A percentile compares a stretch with the other conserved stretches of the same genome.
phyloP scores from a whole-genome alignment of 1,140 invertebrate genomes.

The Chlorops oryzae region DNA sequence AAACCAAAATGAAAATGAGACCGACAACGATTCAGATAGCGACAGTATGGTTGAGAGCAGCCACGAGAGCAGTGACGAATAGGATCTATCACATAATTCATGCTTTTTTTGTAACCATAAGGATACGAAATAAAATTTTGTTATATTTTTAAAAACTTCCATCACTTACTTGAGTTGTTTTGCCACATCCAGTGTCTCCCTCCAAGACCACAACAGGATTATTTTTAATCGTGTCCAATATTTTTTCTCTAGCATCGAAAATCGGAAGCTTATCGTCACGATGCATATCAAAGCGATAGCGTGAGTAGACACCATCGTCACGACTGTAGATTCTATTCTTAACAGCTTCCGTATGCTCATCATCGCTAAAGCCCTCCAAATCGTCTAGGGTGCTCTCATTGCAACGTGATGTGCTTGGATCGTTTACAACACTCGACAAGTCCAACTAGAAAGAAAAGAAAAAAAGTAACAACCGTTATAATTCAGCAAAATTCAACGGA shows the following conservation, averaged over 20 bases:
- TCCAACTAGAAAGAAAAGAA: constrained; percentile 8
- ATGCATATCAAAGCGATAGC: constrained; percentile 32
- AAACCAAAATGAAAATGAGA: neutral
- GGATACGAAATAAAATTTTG: no score
- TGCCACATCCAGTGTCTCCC: constrained; percentile 60
- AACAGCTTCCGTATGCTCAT: constrained; percentile 11
- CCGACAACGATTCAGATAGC: neutral
- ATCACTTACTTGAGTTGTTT: constrained; percentile 68
- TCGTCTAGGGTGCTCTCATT: constrained; percentile 20
- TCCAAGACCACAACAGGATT: constrained; percentile 38
- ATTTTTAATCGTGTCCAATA: constrained; percentile 23
- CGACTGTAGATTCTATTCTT: constrained; percentile 10
- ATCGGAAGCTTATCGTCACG: constrained; percentile 32
- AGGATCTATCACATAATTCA: no score
- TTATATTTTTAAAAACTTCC: neutral
- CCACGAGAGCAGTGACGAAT: no score
- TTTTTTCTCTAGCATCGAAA: constrained; percentile 26
- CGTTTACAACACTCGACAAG: no score
- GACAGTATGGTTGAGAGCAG: no score
- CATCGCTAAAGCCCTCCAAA: constrained; percentile 23
- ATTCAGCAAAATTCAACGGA: no score
- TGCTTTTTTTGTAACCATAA: no score
- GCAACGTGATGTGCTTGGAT: neutral
- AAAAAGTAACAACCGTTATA: neutral
- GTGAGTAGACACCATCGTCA: constrained; percentile 31